phyloP scores from a whole-genome alignment of 2,113 vertebrate species.

The Sarotherodon lohbergeri region DNA sequence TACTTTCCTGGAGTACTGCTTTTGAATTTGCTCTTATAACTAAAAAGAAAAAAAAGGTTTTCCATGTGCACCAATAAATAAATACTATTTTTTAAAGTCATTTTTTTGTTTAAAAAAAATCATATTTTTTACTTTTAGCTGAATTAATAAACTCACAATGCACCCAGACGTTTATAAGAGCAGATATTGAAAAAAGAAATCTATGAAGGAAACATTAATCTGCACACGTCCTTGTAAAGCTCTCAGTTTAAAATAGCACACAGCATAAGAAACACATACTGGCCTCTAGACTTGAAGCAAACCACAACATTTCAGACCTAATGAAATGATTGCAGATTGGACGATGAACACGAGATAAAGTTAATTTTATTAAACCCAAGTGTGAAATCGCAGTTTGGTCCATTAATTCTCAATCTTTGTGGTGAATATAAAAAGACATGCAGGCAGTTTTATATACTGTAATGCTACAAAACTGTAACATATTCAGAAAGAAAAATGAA shows the following conservation, averaged over 20 bases:
- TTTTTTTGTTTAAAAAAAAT: rapidly evolving
- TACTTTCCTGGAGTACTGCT: not conserved
- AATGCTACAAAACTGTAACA: not conserved
- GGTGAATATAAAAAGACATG: not conserved
- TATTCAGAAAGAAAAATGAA: not conserved
- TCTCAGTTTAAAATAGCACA: not conserved
- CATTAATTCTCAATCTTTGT: not conserved
- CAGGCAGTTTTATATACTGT: not conserved
- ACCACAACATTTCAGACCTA: not conserved
- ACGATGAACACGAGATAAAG: not conserved
- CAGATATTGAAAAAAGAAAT: not conserved
- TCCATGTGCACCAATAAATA: rapidly evolving
- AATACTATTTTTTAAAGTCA: not conserved
- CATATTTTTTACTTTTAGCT: not conserved
- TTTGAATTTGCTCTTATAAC: not conserved
- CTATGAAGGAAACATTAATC: not conserved
- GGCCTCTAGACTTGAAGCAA: not conserved
- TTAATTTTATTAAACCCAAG: not conserved
- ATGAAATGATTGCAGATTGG: not conserved
- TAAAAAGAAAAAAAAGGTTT: not conserved
- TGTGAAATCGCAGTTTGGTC: not conserved
- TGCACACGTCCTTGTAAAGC: not conserved
- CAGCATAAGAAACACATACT: not conserved
- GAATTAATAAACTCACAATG: not conserved
- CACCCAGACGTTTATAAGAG: not conserved